A percentile compares a stretch with the other conserved stretches of the same genome.
Conservation (phyloP, 64 coral and sea anemone genomes). For the Montipora sp. region DNA sequence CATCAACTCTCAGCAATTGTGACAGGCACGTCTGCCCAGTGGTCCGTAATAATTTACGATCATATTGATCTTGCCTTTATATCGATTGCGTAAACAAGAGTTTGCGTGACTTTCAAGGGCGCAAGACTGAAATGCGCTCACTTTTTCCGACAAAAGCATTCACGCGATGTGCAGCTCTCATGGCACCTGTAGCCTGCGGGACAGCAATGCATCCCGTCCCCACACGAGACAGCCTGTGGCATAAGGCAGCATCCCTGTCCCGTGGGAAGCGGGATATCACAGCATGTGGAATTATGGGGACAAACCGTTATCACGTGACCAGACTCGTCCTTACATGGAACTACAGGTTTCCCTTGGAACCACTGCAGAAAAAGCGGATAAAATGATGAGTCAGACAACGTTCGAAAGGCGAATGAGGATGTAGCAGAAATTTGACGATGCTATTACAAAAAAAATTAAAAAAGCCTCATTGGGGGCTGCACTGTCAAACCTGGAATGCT, state of each 20-base stretch:
- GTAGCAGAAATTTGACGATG: no score
- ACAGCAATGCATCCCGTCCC: slow-evolving; percentile 86
- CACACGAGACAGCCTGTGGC: slow-evolving; percentile 65
- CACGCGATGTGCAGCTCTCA: slow-evolving; percentile 1
- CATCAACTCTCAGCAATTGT: no score
- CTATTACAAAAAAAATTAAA: no score
- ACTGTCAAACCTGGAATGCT: no score
- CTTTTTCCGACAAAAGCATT: slow-evolving; percentile 54
- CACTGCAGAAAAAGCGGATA: neutral
- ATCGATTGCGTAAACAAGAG: no score
- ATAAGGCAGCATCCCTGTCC: slow-evolving; percentile 72
- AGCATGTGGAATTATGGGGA: slow-evolving; percentile 71
- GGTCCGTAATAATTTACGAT: no score
- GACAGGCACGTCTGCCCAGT: no score
- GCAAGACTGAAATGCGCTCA: neutral
- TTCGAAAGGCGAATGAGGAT: no score
- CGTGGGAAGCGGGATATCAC: slow-evolving; percentile 6
- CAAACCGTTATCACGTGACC: slow-evolving; percentile 65
- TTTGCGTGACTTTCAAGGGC: neutral
- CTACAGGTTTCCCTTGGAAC: neutral
- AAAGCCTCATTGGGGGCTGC: no score
- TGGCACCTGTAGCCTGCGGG: slow-evolving; percentile 80
- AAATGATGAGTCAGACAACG: neutral
- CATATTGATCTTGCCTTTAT: no score
- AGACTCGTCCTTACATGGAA: slow-evolving; percentile 61